phyloP scores from a whole-genome alignment of 1,140 invertebrate genomes.

The Cylas formicarius region DNA sequence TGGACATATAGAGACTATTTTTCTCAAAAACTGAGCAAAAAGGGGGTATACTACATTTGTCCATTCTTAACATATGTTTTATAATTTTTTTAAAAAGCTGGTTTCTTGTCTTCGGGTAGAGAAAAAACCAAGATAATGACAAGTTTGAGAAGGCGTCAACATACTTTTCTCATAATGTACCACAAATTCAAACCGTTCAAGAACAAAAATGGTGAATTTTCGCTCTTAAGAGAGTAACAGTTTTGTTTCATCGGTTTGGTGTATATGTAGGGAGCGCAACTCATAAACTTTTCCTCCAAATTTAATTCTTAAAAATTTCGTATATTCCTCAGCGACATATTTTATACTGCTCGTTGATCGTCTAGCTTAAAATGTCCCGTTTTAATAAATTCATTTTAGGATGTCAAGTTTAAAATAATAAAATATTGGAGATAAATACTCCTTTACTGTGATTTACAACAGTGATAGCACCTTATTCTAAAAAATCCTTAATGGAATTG shows the following conservation, averaged over 20 bases:
- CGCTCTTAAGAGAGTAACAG: slow-evolving; percentile 17
- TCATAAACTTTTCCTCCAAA: slow-evolving; percentile 8
- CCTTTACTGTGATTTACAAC: too few relatives aligned
- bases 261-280: slow-evolving; percentile 27
- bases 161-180: slow-evolving; percentile 28
- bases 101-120: too few relatives aligned
- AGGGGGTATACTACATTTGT: too few relatives aligned
- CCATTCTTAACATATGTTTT: too few relatives aligned
- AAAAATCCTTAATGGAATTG: too few relatives aligned
- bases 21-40: too few relatives aligned
- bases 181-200: slow-evolving; percentile 15
- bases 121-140: slow-evolving; percentile 28
- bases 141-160: slow-evolving; percentile 16
- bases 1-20: neutral
- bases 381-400: slow-evolving; percentile 18
- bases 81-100: too few relatives aligned
- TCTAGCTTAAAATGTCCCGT: slow-evolving; percentile 26
- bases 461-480: too few relatives aligned
- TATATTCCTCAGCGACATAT: slow-evolving; percentile 3
- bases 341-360: slow-evolving; percentile 12
- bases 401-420: slow-evolving; percentile 22
- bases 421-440: too few relatives aligned
- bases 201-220: slow-evolving; percentile 2
- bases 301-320: slow-evolving; percentile 9
- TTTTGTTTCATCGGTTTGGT: slow-evolving; percentile 22